Conservation (phyloP, 2,113 vertebrate genomes). For the Channa maculata region DNA sequence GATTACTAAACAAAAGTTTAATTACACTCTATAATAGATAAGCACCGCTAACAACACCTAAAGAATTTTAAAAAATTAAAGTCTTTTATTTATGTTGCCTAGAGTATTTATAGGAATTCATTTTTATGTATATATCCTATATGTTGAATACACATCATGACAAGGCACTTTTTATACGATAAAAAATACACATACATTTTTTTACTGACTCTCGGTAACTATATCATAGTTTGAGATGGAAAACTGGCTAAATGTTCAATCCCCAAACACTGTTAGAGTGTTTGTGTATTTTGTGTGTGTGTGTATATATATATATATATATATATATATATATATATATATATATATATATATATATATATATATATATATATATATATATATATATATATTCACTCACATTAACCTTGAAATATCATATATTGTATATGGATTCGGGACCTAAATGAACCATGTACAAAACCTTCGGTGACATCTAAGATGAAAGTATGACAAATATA, state of each 20-base stretch:
- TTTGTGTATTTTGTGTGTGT: conserved; percentile 23
- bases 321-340: no score
- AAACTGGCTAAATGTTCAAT: conserved; percentile 12
- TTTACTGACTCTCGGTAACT: conserved; percentile 13
- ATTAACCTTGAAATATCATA: no score
- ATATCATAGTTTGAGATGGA: conserved; percentile 26
- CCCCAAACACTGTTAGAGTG: conserved; percentile 22
- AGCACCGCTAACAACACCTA: conserved; percentile 30
- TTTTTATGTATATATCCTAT: conserved; percentile 33
- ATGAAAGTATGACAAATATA: neutral
- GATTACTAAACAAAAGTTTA: conserved; percentile 36
- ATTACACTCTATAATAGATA: conserved; percentile 49
- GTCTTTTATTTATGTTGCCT: conserved; percentile 55
- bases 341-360: no score
- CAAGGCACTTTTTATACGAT: conserved; percentile 63
- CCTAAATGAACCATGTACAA: neutral
- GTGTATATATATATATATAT: no score
- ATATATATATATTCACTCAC: no score
- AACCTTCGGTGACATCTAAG: conserved; percentile 4
- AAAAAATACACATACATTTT: conserved; percentile 16
- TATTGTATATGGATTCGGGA: no score
- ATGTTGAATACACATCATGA: conserved; percentile 38
- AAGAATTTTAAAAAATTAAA: conserved; percentile 23
- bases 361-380: no score
- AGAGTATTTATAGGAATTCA: conserved; percentile 53